phyloP scores from a whole-genome alignment of 2,113 vertebrate species.

The Halichoerus grypus region DNA sequence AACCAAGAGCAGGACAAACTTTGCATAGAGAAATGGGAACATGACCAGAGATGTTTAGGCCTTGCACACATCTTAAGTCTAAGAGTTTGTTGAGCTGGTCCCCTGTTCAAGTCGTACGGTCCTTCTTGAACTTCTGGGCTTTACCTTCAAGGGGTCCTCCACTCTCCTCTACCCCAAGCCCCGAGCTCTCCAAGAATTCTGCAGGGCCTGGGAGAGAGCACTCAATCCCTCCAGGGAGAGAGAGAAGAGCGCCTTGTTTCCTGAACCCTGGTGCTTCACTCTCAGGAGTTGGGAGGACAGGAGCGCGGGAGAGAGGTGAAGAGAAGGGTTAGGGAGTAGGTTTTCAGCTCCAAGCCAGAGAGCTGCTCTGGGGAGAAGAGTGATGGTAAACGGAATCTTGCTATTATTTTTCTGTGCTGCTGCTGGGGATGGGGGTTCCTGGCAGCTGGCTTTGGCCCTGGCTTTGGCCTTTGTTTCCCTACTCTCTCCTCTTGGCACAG shows the following conservation, averaged over 20 bases:
- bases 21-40: rapidly evolving
- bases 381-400: conserved; percentile 23
- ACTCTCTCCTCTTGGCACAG: conserved; percentile 80
- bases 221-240: background rate
- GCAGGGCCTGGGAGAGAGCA: background rate
- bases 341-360: background rate
- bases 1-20: background rate
- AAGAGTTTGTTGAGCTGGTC: background rate
- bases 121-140: background rate
- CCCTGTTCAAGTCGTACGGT: background rate
- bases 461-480: conserved; percentile 82
- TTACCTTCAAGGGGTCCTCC: background rate
- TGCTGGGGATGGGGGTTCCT: conserved; percentile 69
- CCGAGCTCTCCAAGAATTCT: background rate
- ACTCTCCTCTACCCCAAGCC: background rate
- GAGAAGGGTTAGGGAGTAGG: background rate
- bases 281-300: background rate
- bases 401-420: conserved; percentile 12
- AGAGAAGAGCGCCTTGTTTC: conserved; percentile 21
- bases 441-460: conserved; percentile 73
- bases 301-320: rapidly evolving
- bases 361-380: background rate
- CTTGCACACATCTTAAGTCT: background rate
- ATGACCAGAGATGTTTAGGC: background rate
- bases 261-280: background rate